Base-by-base conservation (phyloP, 2,113 vertebrate species). In the Scatophagus argus region DNA sequence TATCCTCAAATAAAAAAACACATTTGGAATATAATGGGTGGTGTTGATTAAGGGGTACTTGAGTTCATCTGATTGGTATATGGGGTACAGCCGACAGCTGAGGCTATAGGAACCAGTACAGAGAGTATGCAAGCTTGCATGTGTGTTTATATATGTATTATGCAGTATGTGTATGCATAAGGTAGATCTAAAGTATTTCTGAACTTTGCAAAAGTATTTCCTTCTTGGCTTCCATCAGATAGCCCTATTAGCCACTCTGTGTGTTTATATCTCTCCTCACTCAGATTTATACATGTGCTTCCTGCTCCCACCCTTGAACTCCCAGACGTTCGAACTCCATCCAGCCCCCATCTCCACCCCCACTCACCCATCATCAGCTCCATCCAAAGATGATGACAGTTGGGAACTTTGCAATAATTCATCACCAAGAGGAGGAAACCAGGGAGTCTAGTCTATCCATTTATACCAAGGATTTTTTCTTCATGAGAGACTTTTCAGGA, bases 261-360 rank as follows among this genome's bases (percentile, higher is more conserved):
- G 21, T 90, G 83, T 91, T 93, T 92, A 88, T 79, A 81, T 87
- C 85, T 76, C 76, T 79, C 65, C 72, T 77, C 63, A 29, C 71
- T 88, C 83, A 72, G 83, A 86, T 93, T 91, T 88, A 87, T 82
- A 82, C 86, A 80, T 66, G 62, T 83, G 83, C 88, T 93, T 93
- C 92, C 90, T 91, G 89, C 79, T 81, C 81, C 87, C 87, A 81
- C 88, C 88, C 92, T 74, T 62, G 61, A 67, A 85, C 79, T 87
- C 91, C 84, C 87, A 83, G 60, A 70, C 8, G 73, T 85, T 83
- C 85, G 14, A 75, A 82, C 77, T 78, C 70, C 41, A 76, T 80
- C 51, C 85, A 80, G 31, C 65, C 73, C 66, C 43, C 71, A 44
- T 41, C 61, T 74, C 74, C 77, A 59, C 52, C 77, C 74, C 44